phyloP scores from a whole-genome alignment of 1,140 invertebrate genomes.

The Platorchestia sp. region DNA sequence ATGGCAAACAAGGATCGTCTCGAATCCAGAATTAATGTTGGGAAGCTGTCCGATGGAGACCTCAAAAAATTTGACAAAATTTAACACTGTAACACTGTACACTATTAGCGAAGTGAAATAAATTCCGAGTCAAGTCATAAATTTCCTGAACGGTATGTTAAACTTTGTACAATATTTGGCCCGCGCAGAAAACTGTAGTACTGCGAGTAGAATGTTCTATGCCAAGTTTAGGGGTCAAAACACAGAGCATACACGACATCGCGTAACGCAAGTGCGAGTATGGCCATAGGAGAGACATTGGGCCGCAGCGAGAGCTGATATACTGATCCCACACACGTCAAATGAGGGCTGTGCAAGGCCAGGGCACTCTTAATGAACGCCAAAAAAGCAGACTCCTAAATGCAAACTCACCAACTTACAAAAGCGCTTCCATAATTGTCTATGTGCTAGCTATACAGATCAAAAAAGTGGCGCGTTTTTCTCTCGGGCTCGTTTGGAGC shows the following conservation, averaged over 20 bases:
- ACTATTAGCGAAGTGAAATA: not conserved
- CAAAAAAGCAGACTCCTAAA: not conserved
- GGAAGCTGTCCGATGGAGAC: not conserved
- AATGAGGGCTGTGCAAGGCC: not conserved
- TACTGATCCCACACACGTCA: not conserved
- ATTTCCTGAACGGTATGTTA: not conserved
- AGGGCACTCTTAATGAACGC: not conserved
- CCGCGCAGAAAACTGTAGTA: not conserved
- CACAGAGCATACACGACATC: not conserved
- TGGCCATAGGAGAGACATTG: not conserved
- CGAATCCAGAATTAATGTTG: not conserved
- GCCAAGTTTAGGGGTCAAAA: not conserved
- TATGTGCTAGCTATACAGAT: not conserved
- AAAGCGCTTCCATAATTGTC: not conserved
- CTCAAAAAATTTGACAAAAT: not conserved
- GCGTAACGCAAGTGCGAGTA: not conserved
- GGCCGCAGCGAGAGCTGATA: not conserved
- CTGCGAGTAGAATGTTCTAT: not conserved
- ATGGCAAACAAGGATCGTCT: not conserved
- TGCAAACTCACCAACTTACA: not conserved
- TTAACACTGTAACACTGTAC: no score
- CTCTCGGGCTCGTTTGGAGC: not conserved
- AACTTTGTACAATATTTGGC: not conserved
- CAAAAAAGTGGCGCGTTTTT: not conserved
- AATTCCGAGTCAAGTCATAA: not conserved